Evolutionary conservation across 2,113 vertebrate genomes (phyloP).

Genomic region (Callocephalon fimbriatum): DNA sequence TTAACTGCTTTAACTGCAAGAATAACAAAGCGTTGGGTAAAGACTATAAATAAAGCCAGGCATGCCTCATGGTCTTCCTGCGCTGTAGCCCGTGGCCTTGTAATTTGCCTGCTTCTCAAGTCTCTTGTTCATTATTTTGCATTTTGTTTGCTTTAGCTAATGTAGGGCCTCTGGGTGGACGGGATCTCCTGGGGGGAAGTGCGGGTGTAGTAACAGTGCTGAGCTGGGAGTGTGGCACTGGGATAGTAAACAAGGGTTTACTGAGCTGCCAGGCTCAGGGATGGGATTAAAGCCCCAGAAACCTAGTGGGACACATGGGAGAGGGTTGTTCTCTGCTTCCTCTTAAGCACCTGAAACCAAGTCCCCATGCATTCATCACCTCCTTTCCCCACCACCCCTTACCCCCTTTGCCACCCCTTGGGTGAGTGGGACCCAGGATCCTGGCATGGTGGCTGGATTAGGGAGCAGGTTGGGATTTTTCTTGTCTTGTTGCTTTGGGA

Average conservation of each 20-base stretch:
- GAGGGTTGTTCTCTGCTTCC: neutral
- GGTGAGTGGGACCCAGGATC: neutral
- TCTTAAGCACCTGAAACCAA: neutral
- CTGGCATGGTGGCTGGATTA: neutral
- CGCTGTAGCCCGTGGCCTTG: neutral
- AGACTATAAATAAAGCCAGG: neutral
- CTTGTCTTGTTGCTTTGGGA: neutral
- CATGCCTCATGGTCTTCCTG: neutral
- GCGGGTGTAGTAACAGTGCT: rapidly evolving
- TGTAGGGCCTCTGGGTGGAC: neutral
- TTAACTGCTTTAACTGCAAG: neutral
- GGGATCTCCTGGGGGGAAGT: neutral
- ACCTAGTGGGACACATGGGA: neutral
- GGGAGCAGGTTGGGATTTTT: neutral
- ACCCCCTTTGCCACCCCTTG: neutral
- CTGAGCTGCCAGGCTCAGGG: neutral
- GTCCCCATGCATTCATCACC: neutral
- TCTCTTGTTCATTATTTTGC: neutral
- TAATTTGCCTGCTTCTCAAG: neutral
- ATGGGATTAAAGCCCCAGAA: neutral
- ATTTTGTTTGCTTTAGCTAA: neutral
- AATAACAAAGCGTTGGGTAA: neutral
- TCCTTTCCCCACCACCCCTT: neutral
- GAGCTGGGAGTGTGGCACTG: rapidly evolving
- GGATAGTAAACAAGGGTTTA: neutral